These are phyloP conservation scores for Ctenicera cuprea DNA, from an alignment of 2,888 invertebrate species.

Conservation along the genomic window DNA sequence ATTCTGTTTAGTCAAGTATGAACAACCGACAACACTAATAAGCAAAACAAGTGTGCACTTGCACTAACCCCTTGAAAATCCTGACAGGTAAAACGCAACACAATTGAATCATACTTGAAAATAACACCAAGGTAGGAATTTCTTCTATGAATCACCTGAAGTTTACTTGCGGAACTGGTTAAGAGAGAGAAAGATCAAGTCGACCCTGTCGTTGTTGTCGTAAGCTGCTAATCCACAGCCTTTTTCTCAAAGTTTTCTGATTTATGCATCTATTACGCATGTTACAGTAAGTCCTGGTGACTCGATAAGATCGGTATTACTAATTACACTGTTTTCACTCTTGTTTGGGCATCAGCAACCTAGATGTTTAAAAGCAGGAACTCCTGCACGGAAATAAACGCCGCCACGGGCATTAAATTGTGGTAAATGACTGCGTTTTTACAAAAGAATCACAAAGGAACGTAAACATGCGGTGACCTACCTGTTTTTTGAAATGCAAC, in stretches of 20 bases:
- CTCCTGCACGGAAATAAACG: constrained; percentile 21
- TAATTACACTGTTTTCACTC: constrained; percentile 3
- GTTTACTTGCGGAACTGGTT: constrained; percentile 29
- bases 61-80: neutral
- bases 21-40: no score
- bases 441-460: constrained; percentile 29
- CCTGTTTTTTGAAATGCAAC: constrained; percentile 35
- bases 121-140: constrained; percentile 10
- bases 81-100: neutral
- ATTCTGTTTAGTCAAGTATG: no score
- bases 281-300: no score
- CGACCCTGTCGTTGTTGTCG: constrained; percentile 11
- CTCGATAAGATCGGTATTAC: no score
- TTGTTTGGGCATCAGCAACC: constrained; percentile 28
- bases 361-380: constrained; percentile 42
- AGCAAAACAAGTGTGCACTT: no score
- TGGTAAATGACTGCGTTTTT: constrained; percentile 24
- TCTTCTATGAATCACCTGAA: constrained; percentile 19
- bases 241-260: no score
- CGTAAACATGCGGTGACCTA: constrained; percentile 28
- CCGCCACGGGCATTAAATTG: constrained; percentile 23
- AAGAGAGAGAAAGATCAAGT: neutral
- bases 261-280: no score
- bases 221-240: neutral
- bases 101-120: constrained; percentile 14